phyloP scores from a whole-genome alignment of 2,113 vertebrate genomes.

The Dinomys branickii region DNA sequence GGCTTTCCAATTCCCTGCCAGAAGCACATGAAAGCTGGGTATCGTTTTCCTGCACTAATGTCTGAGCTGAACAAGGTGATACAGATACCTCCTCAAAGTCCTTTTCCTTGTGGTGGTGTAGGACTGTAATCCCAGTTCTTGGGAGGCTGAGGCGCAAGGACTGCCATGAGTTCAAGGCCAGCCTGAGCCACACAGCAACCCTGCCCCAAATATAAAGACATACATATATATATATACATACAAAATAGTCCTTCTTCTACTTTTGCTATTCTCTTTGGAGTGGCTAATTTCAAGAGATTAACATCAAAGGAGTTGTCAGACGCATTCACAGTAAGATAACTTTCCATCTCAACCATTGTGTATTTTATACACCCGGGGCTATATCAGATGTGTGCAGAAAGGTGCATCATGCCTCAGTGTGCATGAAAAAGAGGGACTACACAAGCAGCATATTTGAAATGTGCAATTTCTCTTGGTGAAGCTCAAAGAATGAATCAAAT shows the following conservation, averaged over 20 bases:
- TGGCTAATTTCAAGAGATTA: conserved; percentile 51
- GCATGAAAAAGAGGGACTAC: neutral
- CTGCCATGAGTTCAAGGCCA: too few species aligned
- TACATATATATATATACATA: too few species aligned
- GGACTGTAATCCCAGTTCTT: too few species aligned
- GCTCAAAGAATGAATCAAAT: neutral
- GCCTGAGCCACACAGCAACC: too few species aligned
- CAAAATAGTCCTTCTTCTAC: neutral
- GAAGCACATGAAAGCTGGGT: neutral
- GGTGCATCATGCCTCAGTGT: neutral
- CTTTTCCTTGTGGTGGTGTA: neutral
- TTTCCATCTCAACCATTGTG: neutral
- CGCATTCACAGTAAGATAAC: neutral
- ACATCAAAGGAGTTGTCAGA: conserved; percentile 15
- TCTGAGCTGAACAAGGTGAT: neutral
- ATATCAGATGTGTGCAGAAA: neutral
- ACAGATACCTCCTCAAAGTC: neutral
- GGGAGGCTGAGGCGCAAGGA: too few species aligned
- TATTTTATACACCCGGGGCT: neutral
- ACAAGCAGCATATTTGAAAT: neutral
- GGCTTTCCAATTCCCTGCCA: conserved; percentile 31
- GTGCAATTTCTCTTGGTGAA: neutral
- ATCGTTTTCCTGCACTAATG: neutral
- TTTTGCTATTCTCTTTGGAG: conserved; percentile 26
- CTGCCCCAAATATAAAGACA: too few species aligned